Conservation (phyloP, 1,140 invertebrate genomes). For the Metopolophium dirhodum region DNA sequence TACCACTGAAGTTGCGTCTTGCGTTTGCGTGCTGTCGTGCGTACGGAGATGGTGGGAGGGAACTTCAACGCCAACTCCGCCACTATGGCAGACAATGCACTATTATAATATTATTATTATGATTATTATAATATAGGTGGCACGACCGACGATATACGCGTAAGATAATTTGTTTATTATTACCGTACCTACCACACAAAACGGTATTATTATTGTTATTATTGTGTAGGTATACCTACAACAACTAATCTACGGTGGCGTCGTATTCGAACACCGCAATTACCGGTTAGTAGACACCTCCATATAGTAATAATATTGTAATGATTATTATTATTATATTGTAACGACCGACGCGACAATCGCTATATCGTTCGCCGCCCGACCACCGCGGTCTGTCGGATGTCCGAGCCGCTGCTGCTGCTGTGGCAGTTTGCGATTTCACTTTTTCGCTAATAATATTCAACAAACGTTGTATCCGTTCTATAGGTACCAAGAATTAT, state of each 20-base stretch:
- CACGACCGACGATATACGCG: not conserved
- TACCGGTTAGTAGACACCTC: not conserved
- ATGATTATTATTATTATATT: not conserved
- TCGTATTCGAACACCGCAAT: not conserved
- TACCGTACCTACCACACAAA: not conserved
- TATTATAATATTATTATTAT: not conserved
- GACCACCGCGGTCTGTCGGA: not conserved
- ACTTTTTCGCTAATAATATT: not conserved
- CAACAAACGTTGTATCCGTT: not conserved
- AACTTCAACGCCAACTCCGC: not conserved
- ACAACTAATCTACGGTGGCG: not conserved
- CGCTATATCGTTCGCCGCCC: not conserved
- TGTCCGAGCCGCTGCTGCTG: not conserved
- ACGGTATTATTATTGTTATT: not conserved
- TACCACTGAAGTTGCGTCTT: not conserved
- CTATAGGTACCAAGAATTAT: not conserved
- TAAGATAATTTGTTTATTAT: constrained; percentile 4
- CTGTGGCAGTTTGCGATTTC: not conserved
- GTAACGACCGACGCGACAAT: not conserved
- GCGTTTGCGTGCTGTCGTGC: not conserved
- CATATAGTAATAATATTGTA: not conserved
- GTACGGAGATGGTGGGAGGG: not conserved
- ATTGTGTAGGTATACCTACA: not conserved
- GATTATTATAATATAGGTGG: not conserved
- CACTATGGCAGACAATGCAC: not conserved